Conservation (phyloP, 1,140 invertebrate species). For the Macrobrachium rosenbergii region DNA sequence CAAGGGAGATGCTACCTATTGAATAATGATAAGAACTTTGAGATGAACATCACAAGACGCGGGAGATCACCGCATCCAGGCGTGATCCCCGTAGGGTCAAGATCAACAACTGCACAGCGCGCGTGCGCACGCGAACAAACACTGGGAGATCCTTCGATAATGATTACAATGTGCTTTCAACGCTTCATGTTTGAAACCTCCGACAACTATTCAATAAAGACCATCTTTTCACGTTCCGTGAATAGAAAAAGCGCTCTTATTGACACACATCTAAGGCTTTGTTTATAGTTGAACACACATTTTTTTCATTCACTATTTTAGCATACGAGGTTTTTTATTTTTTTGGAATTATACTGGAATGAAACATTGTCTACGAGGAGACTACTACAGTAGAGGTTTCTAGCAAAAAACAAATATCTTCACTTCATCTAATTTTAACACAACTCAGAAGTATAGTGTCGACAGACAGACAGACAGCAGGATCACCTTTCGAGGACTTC, state of each 20-base stretch:
- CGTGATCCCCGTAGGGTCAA: too few species aligned
- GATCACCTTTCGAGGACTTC: too few species aligned
- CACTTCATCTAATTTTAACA: background rate
- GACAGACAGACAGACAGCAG: background rate
- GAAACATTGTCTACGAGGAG: slow-evolving; percentile 57
- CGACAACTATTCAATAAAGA: slow-evolving; percentile 43
- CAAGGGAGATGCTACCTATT: too few species aligned
- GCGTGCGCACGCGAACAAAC: too few species aligned
- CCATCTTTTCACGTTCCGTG: slow-evolving; percentile 34
- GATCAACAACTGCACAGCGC: too few species aligned
- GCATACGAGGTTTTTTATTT: slow-evolving; percentile 21
- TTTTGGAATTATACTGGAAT: slow-evolving; percentile 59
- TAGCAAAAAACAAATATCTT: slow-evolving; percentile 28
- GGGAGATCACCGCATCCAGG: too few species aligned
- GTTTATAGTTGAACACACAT: slow-evolving; percentile 34
- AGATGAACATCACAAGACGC: too few species aligned
- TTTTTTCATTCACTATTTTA: slow-evolving; percentile 36
- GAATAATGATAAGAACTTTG: too few species aligned
- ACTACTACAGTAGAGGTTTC: slow-evolving; percentile 24
- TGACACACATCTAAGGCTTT: slow-evolving; percentile 43
- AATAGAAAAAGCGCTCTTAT: slow-evolving; percentile 24
- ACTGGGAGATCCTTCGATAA: slow-evolving; percentile 6
- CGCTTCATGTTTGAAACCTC: slow-evolving; percentile 6
- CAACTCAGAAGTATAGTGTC: background rate
- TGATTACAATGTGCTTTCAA: background rate